Evolutionary conservation across 1,140 invertebrate species (phyloP), one percentile per base, ranked within the genome.

Genomic region (Prorops nasuta): DNA sequence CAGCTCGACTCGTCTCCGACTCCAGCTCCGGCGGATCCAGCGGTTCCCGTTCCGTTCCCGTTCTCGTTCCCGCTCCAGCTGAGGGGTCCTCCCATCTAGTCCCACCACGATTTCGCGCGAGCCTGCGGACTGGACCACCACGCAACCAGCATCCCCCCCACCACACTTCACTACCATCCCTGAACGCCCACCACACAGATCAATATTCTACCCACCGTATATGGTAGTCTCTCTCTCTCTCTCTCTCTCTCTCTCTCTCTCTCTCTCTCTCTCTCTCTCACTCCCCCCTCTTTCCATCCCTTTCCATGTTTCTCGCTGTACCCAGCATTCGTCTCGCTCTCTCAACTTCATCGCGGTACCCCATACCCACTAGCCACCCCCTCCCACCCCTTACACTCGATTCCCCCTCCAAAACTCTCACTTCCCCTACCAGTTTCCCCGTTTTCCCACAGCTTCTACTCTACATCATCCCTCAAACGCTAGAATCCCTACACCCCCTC

Each of bases 121-220:
- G 67, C 64, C 74, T 73, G 70, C 72, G 71, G 64, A 73, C 67
- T 73, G 70, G 71, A 72, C 71, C 69, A 72, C 58, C 64, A 72
- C 71, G 71, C 70, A 72, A 61, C 60, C 43, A 43, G 52, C 55
- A 39, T 43, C 44, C 49, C 35, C 49, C 53, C 63, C 61, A 55
- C 60, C 38, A 37, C 45, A 56, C 55, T 56, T 48, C 24, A 6
- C 54, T 59, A 63, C 61, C 62, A 63, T 63, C 67, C 56, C 63
- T 62, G 60, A 58, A 71, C 71, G 67, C 66, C 67, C 69, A 72
- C 69, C 71, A 67, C 64, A 68, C 72, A 68, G 72, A 74, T 73
- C 72, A 74, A 74, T 74, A 74, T 73, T 74, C 64, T 70, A 49
- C 64, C 66, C 62, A 68, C 57, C 54, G 58, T 66, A 57, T 60